Percentiles rank a stretch among this genome's conserved stretches.
Conservation (phyloP, 1,140 invertebrate genomes). For the Charaxes varanes region DNA sequence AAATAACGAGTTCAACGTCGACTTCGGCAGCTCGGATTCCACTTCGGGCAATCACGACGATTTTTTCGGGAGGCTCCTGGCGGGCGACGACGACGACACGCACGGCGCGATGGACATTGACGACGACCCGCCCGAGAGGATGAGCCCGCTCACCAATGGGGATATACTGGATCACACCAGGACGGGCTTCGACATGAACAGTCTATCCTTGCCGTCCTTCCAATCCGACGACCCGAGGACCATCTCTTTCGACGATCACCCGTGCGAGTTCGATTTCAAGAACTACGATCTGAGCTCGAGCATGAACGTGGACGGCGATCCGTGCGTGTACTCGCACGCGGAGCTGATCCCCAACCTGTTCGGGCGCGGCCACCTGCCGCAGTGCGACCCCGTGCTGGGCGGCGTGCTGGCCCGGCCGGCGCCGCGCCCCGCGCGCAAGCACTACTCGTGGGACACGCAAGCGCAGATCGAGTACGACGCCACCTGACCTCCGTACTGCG, state of each 20-base stretch:
- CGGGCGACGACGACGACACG: constrained; percentile 39
- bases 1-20: constrained; percentile 46
- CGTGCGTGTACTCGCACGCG: constrained; percentile 57
- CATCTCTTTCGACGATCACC: constrained; percentile 36
- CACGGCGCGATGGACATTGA: constrained; percentile 52
- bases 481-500: constrained; percentile 70
- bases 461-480: constrained; percentile 63
- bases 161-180: constrained; percentile 59
- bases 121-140: constrained; percentile 49
- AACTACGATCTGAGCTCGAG: constrained; percentile 54
- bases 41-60: constrained; percentile 45
- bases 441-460: constrained; percentile 71
- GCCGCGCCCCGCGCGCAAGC: constrained; percentile 50
- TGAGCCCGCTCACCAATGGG: constrained; percentile 54
- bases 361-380: constrained; percentile 54
- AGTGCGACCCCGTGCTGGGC: constrained; percentile 67
- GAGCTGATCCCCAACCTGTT: constrained; percentile 61
- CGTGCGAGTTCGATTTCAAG: constrained; percentile 60
- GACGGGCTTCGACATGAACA: constrained; percentile 56
- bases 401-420: constrained; percentile 51
- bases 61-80: constrained; percentile 49
- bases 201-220: constrained; percentile 56
- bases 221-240: constrained; percentile 52
- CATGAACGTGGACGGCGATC: constrained; percentile 48
- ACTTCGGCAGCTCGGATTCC: constrained; percentile 39